Base-by-base conservation (phyloP, 2,888 invertebrate genomes). In the Agrilus biguttatus region DNA sequence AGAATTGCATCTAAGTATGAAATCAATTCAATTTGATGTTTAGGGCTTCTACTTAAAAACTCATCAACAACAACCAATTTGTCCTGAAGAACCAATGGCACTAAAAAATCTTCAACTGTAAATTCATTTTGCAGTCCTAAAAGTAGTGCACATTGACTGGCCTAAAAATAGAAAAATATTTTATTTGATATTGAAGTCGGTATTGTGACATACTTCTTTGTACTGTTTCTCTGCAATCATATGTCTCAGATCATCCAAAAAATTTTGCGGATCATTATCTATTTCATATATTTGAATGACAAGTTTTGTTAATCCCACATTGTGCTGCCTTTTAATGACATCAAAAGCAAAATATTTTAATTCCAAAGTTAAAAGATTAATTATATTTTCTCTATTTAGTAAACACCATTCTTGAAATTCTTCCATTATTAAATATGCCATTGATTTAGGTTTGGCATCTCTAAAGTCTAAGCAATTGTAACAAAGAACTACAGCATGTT, bases 51-150 rank as follows among this genome's bases (percentile, higher is more conserved):
- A 39, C 67, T 65, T 50, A 91, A 66, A 66, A 83, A 88, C 44
- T 83, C 81, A 61, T 90, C 86, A 37, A 83, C 79, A 49, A 84
- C 65, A 48, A 75, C 76, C 12, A 79, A 64, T 60, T 85, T 88
- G 58, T 89, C 88, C 69, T 90, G 87, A 36, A 90, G 66, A 51
- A 90, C 70, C 41, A 91, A 66, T 1, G 90, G 90, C 48, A 91
- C 70, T 7, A 87, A 59, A 51, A 89, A 71, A 44, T 80, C 77
- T 57, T 83, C 75, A 41, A 85, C 75, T 39, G 73, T 67, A 59
- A 86, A 83, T 43, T 75, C 67, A 47, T 75, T 67, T 55, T 80
- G 80, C 34, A 87, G 61, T 48, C 78, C 70, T 55, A 87, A 68
- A 41, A 78, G 70, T 42, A 77, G 72, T 7, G 78, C 73, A 65